Evolutionary conservation across 1,140 invertebrate species (phyloP), one percentile per base, ranked within the genome.

Genomic region (Zaprionus africanus): DNA sequence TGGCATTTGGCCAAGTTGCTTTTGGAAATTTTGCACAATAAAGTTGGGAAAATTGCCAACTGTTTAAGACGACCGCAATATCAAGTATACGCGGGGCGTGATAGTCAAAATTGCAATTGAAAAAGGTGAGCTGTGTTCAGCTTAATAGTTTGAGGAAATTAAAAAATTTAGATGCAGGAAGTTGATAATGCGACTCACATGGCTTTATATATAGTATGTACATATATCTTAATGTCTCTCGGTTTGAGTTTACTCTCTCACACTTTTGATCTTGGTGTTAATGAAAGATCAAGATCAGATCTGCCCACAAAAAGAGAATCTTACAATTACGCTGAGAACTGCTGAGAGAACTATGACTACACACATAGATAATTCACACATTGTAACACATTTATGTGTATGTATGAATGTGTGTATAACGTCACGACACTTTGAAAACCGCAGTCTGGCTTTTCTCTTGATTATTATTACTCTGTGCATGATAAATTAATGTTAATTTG

Each of bases 401-500:
- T 24, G 46, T 13, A 11, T 51, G 43, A 4, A 15, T 22, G 46
- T 49, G 11, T 51, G 19, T 51, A 73, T 73, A 83, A 75, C 53
- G 58, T 56, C 36, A 57, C 53, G 58, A 60, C 62, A 56, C 6
- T 56, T 17, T 54, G 58, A 41, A 49, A 60, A 73, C 75, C 58
- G 49, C 76, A 80, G 56, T 66, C 24, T 61, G 38, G 12, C 41
- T 54, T 19, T 59, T 59, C 34, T 58, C 12, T 58, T 58, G 22
- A 58, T 69, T 51, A 49, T 73, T 71, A 82, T 81, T 80, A 86
- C 87, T 82, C 87, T 80, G 63, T 70, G 79, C 60, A 75, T 76
- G 73, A 88, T 88, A 88, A 88, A 83, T 88, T 76, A 87, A 88
- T 88, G 83, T 88, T 87, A 88, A 88, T 88, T 87, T 88, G 78